A percentile compares a stretch with the other conserved stretches of the same genome.
Evolutionary conservation across 64 coral and sea anemone genomes (phyloP).

Genomic region (Acropora yongei): DNA sequence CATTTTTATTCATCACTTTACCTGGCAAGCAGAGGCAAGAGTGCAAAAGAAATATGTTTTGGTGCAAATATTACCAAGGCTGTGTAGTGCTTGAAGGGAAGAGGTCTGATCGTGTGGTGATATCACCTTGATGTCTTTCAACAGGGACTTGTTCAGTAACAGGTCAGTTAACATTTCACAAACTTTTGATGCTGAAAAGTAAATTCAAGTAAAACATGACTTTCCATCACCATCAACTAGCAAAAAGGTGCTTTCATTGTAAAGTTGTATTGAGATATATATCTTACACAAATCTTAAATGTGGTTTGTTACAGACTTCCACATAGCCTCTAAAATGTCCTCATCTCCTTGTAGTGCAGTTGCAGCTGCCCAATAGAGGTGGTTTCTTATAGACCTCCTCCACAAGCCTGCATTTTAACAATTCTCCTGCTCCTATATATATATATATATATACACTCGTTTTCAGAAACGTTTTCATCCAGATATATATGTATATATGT

Average conservation of each 20-base stretch:
- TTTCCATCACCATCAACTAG: not conserved
- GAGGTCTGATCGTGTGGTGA: conserved; percentile 52
- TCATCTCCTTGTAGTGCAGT: conserved; percentile 46
- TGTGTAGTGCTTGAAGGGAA: conserved; percentile 29
- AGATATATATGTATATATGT: no score
- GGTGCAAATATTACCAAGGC: conserved; percentile 23
- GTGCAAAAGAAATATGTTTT: conserved; percentile 10
- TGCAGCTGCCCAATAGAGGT: conserved; percentile 64
- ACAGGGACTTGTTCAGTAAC: conserved; percentile 19
- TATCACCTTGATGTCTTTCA: conserved; percentile 65
- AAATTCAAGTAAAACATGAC: not conserved
- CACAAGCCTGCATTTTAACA: conserved; percentile 49
- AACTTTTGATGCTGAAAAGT: not conserved
- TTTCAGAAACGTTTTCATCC: no score
- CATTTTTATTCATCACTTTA: not conserved
- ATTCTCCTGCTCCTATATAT: not conserved
- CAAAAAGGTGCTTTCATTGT: not conserved
- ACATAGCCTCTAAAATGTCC: conserved; percentile 64
- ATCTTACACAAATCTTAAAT: conserved; percentile 26
- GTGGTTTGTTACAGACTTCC: conserved; percentile 53
- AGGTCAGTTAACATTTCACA: conserved; percentile 54
- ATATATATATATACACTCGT: no score
- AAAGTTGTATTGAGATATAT: no score
- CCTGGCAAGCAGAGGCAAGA: not conserved
- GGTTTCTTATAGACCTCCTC: not conserved